Evolutionary conservation across 2,113 vertebrate genomes (phyloP), one percentile per base, ranked within the genome.

Genomic region (Bagarius yarrelli): DNA sequence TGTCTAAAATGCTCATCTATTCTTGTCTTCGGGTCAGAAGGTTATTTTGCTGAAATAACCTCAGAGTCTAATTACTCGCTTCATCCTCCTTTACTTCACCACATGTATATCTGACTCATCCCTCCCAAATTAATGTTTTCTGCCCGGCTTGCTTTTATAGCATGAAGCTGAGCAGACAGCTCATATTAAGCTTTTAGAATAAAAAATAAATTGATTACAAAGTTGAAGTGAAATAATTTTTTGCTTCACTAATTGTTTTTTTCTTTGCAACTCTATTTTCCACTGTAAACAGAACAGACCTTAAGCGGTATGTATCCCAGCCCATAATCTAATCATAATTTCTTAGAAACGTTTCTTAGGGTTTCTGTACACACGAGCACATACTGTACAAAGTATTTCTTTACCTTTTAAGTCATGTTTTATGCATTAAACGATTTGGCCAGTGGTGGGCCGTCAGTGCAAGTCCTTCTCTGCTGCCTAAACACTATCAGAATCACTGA

Each of bases 241-340:
- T 63, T 79, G 19, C 85, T n/a, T 60, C 52, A 71, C 81, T 18
- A 78, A 12, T 82, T 60, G 50, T 60, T 55, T 79, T 59, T 27
- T 64, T 50, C n/a, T n/a, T n/a, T n/a, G 80, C 34, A 79, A n/a
- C 36, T 56, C 55, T 71, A 56, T 71, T 81, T 50, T 27, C 69
- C 60, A 77, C 13, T 83, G 52, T 34, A 87, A 85, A 85, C 87
- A 91, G 88, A 53, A 36, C 44, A 25, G 82, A 89, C 34, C 55
- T 84, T 18, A 87, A 86, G 72, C 89, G 89, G 87, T 91, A 88
- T 69, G 87, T 88, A 74, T 64, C n/a, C 25, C 36, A 3, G n/a
- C 16, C 27, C 78, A 69, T 61, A 36, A 55, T 47, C 44, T 11
- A 63, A 16, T 30, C 56, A 63, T 3, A 16, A 52, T 52, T 19